Evolutionary conservation across 1,140 invertebrate genomes (phyloP), one percentile per base, ranked within the genome.

Genomic region (Rhyacophila brunnea): DNA sequence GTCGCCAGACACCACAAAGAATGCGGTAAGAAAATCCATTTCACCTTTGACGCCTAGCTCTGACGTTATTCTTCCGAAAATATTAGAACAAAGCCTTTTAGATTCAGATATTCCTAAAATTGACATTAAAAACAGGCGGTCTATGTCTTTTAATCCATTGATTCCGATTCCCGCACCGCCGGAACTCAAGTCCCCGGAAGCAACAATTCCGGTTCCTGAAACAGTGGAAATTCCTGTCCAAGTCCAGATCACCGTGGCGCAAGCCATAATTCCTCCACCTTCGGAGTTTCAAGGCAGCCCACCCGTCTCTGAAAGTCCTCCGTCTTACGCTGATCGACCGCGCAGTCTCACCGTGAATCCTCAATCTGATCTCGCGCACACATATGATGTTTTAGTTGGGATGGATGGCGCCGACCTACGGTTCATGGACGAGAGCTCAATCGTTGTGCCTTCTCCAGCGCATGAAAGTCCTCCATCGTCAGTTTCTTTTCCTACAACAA

Each of bases 351-450:
- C 79, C 55, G 73, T 82, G 1, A 72, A 76, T 15, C 66, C 72
- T 28, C 73, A 75, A 6, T 81, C 81, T 65, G 80, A 77, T 35
- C 79, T 83, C 62, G 72, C 70, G 9, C 78, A 72, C n/a, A 86
- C 85, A 18, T 91, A 87, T 68, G 90, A 93, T 68, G 78, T 89
- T 53, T 74, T 92, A 48, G 82, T 87, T 18, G 88, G 88, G 53
- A 74, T 92, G 67, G 90, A 93, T 70, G 87, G 85, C 43, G 88
- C 87, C 10, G 92, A 94, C 74, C 74, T 94, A 34, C 81, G 87
- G 13, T 95, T 84, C 70, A 93, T 94, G 92, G 92, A 94, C 70
- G 92, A 95, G 68, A 93, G 91, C 72, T 94, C 91, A 5, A 82
- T 93, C 23, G 87, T 89, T 61, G 76, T 93, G 43, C 83, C 87